Base-by-base conservation (phyloP, 2,797 vertebrate species). In the Sebastes glaucus region DNA sequence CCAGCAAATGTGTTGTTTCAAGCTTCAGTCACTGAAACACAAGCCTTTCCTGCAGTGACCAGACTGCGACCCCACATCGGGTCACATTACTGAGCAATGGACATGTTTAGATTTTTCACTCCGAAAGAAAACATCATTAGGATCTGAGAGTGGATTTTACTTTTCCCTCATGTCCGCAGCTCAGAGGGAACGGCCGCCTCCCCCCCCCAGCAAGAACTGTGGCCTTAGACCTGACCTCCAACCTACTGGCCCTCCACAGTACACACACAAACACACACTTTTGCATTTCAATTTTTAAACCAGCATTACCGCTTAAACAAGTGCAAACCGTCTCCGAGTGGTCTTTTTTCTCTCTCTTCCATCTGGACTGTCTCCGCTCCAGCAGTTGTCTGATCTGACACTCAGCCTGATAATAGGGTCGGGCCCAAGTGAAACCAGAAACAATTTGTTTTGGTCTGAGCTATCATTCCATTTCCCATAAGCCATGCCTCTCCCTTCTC, bases 101-200 rank as follows among this genome's bases (percentile, higher is more conserved):
- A 88, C 89, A 90, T 95, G 94, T 95, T 96, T 95, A 93, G 93
- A 94, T 95, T 93, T 94, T 95, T 94, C 87, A 84, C 86, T 89
- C 89, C 87, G 56, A 95, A 94, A 93, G 94, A 93, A 95, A 96
- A 96, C 94, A 95, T 94, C 90, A 92, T 93, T 94, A 94, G 92
- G 91, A 94, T 92, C 84, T 87, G 86, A 89, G 91, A 91, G 82
- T 87, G 87, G 87, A 92, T 94, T 94, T 94, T 92, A 92, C 93
- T 94, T 94, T 93, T 93, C 92, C 93, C 93, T 91, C 81, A 88
- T 87, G 94, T 92, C 93, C 76, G 38, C 86, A 88, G 62, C 87
- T 86, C 71, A 53, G 83, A 86, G 88, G 87, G 88, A 90, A 87
- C 61, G 33, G n/a, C 79, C 52, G 5, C 64, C 74, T 4, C 72